These are phyloP conservation scores for Lerema accius DNA, from an alignment of 1,140 invertebrate genomes.

Conservation along the genomic window DNA sequence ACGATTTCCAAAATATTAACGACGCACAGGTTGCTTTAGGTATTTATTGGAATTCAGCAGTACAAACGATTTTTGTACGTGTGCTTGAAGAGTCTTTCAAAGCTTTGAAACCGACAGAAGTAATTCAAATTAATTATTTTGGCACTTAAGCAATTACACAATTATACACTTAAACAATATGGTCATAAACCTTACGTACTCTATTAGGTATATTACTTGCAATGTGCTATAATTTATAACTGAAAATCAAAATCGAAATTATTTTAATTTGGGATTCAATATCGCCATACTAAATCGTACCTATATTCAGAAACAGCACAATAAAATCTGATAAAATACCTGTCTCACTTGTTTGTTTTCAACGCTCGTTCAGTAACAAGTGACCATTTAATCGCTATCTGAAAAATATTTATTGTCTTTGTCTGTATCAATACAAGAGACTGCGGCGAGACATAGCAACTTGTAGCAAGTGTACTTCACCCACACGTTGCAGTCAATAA, in stretches of 20 bases:
- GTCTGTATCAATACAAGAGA: constrained; percentile 7
- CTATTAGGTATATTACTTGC: too few species aligned
- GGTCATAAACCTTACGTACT: too few species aligned
- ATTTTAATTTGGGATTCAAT: constrained; percentile 24
- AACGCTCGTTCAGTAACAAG: constrained; percentile 22
- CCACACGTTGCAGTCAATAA: constrained; percentile 6
- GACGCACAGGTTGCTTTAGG: too few species aligned
- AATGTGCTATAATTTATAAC: too few species aligned
- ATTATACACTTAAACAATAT: too few species aligned
- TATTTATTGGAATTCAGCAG: too few species aligned
- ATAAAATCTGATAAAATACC: constrained; percentile 4
- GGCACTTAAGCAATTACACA: too few species aligned
- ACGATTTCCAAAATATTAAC: constrained; percentile 47
- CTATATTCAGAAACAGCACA: constrained; percentile 14
- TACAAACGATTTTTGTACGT: too few species aligned
- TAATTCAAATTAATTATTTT: too few species aligned
- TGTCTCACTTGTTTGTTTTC: constrained; percentile 7
- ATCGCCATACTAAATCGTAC: constrained; percentile 22
- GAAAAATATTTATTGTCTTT: constrained; percentile 25
- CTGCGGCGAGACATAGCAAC: constrained; percentile 5
- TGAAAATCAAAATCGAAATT: too few species aligned
- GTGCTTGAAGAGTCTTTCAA: too few species aligned
- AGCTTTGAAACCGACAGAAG: too few species aligned
- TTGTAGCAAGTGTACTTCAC: background rate
- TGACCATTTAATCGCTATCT: constrained; percentile 26